These are phyloP conservation scores for Philopedon plagiatum DNA, from an alignment of 2,888 invertebrate species.

Conservation along the genomic window DNA sequence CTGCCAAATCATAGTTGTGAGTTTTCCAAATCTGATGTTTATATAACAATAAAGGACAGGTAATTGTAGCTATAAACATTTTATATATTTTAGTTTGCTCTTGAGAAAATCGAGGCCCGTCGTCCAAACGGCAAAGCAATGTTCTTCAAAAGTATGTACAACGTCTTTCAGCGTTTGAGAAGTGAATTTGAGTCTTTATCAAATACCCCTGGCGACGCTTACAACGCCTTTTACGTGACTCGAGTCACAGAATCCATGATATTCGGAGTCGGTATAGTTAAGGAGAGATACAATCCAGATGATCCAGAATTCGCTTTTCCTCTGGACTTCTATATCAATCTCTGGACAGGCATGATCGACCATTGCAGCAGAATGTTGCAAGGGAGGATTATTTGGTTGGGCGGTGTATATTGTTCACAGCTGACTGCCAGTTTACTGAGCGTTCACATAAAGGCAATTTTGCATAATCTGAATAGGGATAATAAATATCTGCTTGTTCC, in stretches of 20 bases:
- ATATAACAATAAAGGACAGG: too few species aligned
- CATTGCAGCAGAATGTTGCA: slow-evolving; percentile 11
- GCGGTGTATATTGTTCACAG: slow-evolving; percentile 51
- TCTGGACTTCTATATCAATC: slow-evolving; percentile 49
- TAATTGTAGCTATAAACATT: slow-evolving; percentile 1
- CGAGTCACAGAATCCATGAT: slow-evolving; percentile 55
- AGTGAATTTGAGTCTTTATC: slow-evolving; percentile 42
- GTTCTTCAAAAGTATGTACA: slow-evolving; percentile 52
- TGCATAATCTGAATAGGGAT: slow-evolving; percentile 43
- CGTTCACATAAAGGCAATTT: slow-evolving; percentile 49
- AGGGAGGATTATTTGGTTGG: slow-evolving; percentile 41
- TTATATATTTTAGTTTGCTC: slow-evolving; percentile 35
- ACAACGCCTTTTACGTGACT: slow-evolving; percentile 51
- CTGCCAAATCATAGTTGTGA: slow-evolving; percentile 52
- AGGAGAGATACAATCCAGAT: slow-evolving; percentile 16
- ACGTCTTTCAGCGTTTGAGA: slow-evolving; percentile 52
- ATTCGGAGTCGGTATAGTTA: slow-evolving; percentile 53
- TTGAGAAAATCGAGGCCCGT: slow-evolving; percentile 42
- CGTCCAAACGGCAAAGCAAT: slow-evolving; percentile 38
- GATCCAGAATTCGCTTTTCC: slow-evolving; percentile 42
- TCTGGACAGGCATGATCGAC: slow-evolving; percentile 51
- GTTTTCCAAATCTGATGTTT: neutral
- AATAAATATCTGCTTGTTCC: slow-evolving; percentile 47
- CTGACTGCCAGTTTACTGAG: slow-evolving; percentile 48
- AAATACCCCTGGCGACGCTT: slow-evolving; percentile 23